These are phyloP conservation scores for Stratiomys singularior DNA, from an alignment of 2,888 invertebrate species.

Conservation along the genomic window DNA sequence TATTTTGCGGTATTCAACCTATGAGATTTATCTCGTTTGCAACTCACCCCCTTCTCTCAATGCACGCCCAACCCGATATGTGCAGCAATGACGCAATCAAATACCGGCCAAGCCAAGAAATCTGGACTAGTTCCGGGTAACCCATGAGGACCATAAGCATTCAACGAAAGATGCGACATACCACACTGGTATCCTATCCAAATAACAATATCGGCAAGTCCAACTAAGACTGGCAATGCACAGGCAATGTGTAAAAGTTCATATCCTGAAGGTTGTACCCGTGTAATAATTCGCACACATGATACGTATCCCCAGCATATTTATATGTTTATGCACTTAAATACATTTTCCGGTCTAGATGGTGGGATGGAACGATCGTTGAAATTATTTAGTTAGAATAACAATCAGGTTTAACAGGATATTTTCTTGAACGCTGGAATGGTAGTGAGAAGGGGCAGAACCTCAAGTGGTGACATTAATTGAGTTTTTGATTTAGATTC, in stretches of 20 bases:
- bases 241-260: neutral
- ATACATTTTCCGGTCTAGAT: neutral
- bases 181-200: conserved; percentile 23
- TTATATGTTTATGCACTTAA: conserved; percentile 8
- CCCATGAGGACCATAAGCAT: conserved; percentile 2
- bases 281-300: neutral
- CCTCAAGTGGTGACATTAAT: conserved; percentile 51
- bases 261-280: neutral
- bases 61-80: neutral
- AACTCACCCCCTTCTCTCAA: neutral
- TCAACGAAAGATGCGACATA: conserved; percentile 33
- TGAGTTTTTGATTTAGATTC: conserved; percentile 50
- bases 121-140: neutral
- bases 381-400: conserved; percentile 22
- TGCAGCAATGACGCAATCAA: neutral
- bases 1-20: conserved; percentile 52
- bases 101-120: neutral
- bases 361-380: conserved; percentile 3
- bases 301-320: conserved; percentile 24
- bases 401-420: neutral
- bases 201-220: neutral
- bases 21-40: conserved; percentile 48
- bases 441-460: neutral
- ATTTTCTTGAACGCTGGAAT: neutral
- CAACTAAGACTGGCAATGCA: neutral